Percentiles rank a stretch among this genome's conserved stretches.
Evolutionary conservation across 2,113 vertebrate species (phyloP).

Genomic region (Leptobrachium ailaonicum): DNA sequence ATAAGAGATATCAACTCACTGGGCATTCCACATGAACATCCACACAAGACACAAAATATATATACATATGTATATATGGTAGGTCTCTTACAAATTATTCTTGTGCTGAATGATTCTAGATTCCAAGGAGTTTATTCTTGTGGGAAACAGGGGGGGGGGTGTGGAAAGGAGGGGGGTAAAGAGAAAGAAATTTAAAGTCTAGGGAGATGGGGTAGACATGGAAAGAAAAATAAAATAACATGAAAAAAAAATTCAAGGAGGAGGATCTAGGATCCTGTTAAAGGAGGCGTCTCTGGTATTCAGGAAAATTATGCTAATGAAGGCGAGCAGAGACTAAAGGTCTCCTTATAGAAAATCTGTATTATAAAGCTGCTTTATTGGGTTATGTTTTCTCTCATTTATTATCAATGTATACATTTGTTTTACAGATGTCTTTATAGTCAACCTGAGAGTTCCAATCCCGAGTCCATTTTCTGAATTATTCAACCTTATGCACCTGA

Average conservation of each 20-base stretch:
- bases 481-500: background rate
- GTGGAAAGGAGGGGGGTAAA: slow-evolving; percentile 59
- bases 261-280: slow-evolving; percentile 72
- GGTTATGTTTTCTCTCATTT: background rate
- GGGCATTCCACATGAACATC: slow-evolving; percentile 69
- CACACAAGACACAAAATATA: slow-evolving; percentile 57
- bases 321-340: slow-evolving; percentile 72
- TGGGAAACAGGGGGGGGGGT: slow-evolving; percentile 64
- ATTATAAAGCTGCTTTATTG: slow-evolving; percentile 53
- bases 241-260: slow-evolving; percentile 71
- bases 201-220: slow-evolving; percentile 60
- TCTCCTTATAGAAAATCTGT: slow-evolving; percentile 54
- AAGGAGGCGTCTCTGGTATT: slow-evolving; percentile 86
- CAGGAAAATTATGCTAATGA: slow-evolving; percentile 98
- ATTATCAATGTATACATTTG: background rate
- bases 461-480: background rate
- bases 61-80: slow-evolving; percentile 50
- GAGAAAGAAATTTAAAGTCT: slow-evolving; percentile 73
- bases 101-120: slow-evolving; percentile 67
- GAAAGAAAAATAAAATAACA: slow-evolving; percentile 68
- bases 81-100: slow-evolving; percentile 81
- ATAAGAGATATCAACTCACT: slow-evolving; percentile 74
- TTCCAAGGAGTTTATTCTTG: slow-evolving; percentile 69
- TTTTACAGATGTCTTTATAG: background rate
- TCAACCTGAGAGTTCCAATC: too few relatives aligned